Conservation (phyloP, 1,140 invertebrate genomes). For the Aphis craccivora region DNA sequence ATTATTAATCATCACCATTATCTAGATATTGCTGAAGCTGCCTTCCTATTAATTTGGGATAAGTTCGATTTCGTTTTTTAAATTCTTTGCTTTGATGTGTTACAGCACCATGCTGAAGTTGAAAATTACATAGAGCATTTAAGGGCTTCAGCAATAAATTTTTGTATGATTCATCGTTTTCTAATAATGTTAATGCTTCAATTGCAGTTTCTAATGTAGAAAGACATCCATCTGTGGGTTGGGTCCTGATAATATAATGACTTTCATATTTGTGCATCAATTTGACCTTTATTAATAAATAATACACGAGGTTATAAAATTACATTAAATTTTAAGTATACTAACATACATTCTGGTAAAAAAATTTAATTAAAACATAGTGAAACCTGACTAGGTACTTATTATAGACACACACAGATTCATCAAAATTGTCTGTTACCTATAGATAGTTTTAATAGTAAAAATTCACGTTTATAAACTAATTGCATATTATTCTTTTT, state of each 20-base stretch:
- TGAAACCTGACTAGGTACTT: too few species aligned
- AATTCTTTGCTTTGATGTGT: constrained; percentile 93
- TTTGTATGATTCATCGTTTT: constrained; percentile 73
- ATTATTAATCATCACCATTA: neutral
- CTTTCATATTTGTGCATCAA: constrained; percentile 75
- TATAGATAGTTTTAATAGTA: too few species aligned
- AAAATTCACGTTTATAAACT: too few species aligned
- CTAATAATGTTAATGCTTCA: constrained; percentile 79
- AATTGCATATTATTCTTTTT: too few species aligned
- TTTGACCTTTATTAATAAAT: constrained; percentile 70
- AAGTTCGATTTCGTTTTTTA: constrained; percentile 83
- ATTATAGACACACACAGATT: too few species aligned
- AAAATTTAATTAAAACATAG: neutral
- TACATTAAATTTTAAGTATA: neutral
- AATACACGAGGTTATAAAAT: neutral
- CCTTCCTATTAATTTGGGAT: constrained; percentile 83
- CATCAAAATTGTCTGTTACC: too few species aligned
- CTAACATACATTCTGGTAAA: too few species aligned
- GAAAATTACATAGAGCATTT: constrained; percentile 81
- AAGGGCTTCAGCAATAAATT: constrained; percentile 79
- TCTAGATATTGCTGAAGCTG: constrained; percentile 65
- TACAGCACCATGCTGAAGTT: constrained; percentile 88
- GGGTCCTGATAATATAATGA: constrained; percentile 90
- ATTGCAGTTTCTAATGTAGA: constrained; percentile 92
- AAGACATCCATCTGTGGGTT: constrained; percentile 88